Percentiles rank a stretch among this genome's conserved stretches.
These are phyloP conservation scores for Turritopsis dohrnii DNA, from an alignment of 30 jellyfish, hydroid and myxozoan genomes.

Conservation along the genomic window DNA sequence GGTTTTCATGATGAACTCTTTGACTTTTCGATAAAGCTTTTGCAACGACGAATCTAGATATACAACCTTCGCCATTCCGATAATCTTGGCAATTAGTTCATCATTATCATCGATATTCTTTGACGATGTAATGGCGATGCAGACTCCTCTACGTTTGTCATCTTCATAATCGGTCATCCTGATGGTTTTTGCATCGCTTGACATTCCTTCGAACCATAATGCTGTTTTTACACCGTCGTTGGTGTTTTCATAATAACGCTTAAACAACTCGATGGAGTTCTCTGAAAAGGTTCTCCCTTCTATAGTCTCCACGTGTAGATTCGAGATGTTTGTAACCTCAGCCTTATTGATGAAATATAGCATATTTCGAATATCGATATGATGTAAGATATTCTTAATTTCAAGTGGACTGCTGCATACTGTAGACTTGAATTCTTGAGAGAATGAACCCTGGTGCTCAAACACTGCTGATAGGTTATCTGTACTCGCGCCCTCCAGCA, in stretches of 20 bases:
- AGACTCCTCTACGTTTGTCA: background rate
- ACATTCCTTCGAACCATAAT: background rate
- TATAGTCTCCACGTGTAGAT: background rate
- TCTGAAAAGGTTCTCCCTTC: background rate
- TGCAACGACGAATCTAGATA: background rate
- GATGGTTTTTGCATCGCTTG: background rate
- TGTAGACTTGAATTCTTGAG: background rate
- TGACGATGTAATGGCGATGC: background rate
- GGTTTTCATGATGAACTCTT: background rate
- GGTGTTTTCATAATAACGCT: background rate
- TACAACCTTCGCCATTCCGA: background rate
- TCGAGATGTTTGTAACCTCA: background rate
- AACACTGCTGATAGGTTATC: background rate
- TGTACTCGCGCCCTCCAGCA: background rate
- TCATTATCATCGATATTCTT: background rate
- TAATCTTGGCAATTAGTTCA: background rate
- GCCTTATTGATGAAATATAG: background rate
- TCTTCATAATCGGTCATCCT: background rate
- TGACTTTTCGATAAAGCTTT: background rate
- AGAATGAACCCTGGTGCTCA: background rate
- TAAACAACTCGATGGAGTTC: background rate
- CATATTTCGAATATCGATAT: conserved; percentile 10
- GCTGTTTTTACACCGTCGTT: background rate
- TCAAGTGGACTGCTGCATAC: background rate
- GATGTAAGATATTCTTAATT: background rate